These are phyloP conservation scores for Athalia rosae DNA, from an alignment of 2,888 invertebrate species.

Conservation along the genomic window DNA sequence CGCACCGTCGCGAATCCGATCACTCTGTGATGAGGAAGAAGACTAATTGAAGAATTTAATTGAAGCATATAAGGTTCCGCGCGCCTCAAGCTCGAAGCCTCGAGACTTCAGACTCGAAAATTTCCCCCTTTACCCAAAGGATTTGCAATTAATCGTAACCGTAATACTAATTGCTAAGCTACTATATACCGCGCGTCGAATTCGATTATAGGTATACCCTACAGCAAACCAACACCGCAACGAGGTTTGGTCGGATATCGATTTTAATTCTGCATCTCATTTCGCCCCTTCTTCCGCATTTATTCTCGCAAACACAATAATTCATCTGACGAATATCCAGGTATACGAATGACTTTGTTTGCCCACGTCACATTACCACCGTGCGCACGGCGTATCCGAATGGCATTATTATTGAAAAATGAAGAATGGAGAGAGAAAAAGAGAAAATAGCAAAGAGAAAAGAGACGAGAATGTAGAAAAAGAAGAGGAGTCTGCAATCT, in stretches of 20 bases:
- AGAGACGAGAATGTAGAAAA: not conserved
- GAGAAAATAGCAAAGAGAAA: not conserved
- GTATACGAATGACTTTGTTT: not conserved
- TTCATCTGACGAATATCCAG: not conserved
- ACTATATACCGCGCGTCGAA: not conserved
- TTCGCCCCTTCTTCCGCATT: not conserved
- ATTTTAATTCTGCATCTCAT: not conserved
- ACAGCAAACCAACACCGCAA: too few relatives aligned
- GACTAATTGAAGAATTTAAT: constrained; percentile 43
- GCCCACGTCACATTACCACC: not conserved
- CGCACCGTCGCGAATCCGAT: constrained; percentile 7
- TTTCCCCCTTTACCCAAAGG: not conserved
- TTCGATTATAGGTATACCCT: not conserved
- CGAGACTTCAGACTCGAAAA: too few relatives aligned
- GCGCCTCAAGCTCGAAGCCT: too few relatives aligned
- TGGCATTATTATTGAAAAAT: constrained; percentile 7
- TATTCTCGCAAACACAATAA: not conserved
- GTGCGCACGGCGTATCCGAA: not conserved
- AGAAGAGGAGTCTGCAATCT: constrained; percentile 13
- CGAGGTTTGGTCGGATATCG: constrained; percentile 6
- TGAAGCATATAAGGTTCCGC: not conserved
- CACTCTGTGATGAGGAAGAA: not conserved
- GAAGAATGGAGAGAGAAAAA: not conserved
- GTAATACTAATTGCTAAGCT: constrained; percentile 33
- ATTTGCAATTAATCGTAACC: constrained; percentile 39